Evolutionary conservation across 1,140 invertebrate genomes (phyloP).

Genomic region (Drosophila fuyamai): DNA sequence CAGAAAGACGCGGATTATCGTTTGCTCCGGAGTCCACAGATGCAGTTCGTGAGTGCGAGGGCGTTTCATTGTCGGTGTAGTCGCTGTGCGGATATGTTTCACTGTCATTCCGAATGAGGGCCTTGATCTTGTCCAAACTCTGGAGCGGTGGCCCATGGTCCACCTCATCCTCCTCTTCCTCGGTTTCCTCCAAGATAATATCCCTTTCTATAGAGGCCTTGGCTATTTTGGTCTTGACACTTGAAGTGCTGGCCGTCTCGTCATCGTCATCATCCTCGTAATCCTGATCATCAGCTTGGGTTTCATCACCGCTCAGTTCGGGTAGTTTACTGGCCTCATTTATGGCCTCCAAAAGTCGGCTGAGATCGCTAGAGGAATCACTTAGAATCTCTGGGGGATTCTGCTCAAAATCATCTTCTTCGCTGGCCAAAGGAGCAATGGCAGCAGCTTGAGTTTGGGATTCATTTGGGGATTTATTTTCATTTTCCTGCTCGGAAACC

Average conservation of each 20-base stretch:
- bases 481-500: neutral
- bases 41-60: conserved; percentile 70
- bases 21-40: conserved; percentile 58
- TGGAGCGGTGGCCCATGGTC: neutral
- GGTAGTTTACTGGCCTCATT: conserved; percentile 53
- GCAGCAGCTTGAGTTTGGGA: conserved; percentile 2
- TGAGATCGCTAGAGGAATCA: conserved; percentile 51
- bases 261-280: conserved; percentile 61
- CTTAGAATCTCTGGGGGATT: conserved; percentile 36
- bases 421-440: conserved; percentile 54
- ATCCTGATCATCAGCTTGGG: conserved; percentile 31
- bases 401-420: conserved; percentile 56
- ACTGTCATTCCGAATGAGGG: conserved; percentile 70
- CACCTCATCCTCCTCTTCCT: conserved; percentile 28
- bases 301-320: conserved; percentile 50
- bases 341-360: conserved; percentile 57
- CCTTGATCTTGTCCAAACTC: conserved; percentile 71
- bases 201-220: conserved; percentile 71
- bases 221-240: conserved; percentile 68
- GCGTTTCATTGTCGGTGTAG: conserved; percentile 62
- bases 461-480: conserved; percentile 6
- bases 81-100: conserved; percentile 75
- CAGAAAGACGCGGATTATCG: conserved; percentile 28
- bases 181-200: conserved; percentile 52
- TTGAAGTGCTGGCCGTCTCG: conserved; percentile 68